These are phyloP conservation scores for Cyprinodon tularosa DNA, from an alignment of 2,113 vertebrate genomes.

Conservation along the genomic window DNA sequence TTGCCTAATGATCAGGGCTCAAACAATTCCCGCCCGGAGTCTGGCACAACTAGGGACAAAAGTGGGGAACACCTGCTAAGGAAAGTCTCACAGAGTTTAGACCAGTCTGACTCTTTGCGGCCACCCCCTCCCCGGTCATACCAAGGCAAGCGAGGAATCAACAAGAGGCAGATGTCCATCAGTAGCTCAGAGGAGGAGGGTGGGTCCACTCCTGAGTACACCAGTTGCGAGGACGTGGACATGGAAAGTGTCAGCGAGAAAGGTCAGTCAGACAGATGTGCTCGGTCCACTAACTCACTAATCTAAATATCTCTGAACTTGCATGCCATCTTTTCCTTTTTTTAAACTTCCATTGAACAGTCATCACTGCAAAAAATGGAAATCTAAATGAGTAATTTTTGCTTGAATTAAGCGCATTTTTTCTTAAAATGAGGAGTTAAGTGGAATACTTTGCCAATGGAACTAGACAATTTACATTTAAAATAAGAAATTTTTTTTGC, in stretches of 20 bases:
- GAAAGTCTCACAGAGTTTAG: slow-evolving; percentile 97
- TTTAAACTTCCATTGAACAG: neutral
- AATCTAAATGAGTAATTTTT: no score
- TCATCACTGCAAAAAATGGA: no score
- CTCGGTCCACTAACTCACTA: slow-evolving; percentile 17
- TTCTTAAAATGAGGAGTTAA: no score
- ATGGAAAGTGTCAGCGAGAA: slow-evolving; percentile 98
- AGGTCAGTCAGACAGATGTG: slow-evolving; percentile 82
- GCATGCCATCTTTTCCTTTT: slow-evolving; percentile 3
- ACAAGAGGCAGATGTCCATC: slow-evolving; percentile 98
- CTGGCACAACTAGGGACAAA: slow-evolving; percentile 87
- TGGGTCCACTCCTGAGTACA: slow-evolving; percentile 98
- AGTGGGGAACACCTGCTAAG: slow-evolving; percentile 89
- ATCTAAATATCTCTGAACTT: slow-evolving; percentile 14
- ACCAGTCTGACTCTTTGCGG: slow-evolving; percentile 94
- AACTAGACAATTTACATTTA: no score
- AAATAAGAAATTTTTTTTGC: no score
- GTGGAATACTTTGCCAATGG: no score
- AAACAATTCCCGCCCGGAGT: slow-evolving; percentile 88
- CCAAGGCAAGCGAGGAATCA: slow-evolving; percentile 89
- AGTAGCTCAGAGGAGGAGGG: slow-evolving; percentile 99
- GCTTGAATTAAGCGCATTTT: no score
- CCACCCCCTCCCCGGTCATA: slow-evolving; percentile 93
- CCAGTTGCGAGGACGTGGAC: slow-evolving; percentile 98
- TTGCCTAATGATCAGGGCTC: slow-evolving; percentile 84